These are phyloP conservation scores for Urosaurus nigricauda DNA, from an alignment of 2,797 vertebrate genomes.

Conservation along the genomic window DNA sequence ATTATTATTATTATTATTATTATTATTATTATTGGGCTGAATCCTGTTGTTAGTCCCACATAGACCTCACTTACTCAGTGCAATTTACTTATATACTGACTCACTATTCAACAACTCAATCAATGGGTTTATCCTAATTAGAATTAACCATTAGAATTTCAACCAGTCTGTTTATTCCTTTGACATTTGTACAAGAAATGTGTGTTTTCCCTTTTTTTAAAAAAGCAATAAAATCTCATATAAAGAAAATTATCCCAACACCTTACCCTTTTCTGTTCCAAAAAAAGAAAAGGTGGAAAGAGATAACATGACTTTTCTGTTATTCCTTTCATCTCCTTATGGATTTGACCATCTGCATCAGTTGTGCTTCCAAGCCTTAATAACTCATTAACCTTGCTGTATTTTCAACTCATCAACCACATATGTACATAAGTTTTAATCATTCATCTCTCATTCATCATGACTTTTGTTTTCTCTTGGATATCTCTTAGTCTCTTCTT, in stretches of 20 bases:
- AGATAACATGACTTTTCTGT: neutral
- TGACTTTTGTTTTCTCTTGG: slow-evolving; percentile 4
- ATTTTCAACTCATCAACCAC: slow-evolving; percentile 16
- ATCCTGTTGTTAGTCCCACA: too few species aligned
- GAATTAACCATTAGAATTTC: too few species aligned
- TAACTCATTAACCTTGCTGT: slow-evolving; percentile 21
- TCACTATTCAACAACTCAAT: too few species aligned
- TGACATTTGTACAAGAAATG: neutral
- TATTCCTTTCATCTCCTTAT: slow-evolving; percentile 16
- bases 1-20: too few species aligned
- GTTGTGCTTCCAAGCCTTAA: slow-evolving; percentile 12
- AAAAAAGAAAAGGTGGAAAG: neutral
- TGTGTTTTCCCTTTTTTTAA: neutral
- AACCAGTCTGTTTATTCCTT: neutral
- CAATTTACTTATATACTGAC: too few species aligned
- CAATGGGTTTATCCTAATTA: too few species aligned
- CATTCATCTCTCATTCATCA: neutral
- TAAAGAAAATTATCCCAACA: neutral
- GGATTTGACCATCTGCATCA: slow-evolving; percentile 17
- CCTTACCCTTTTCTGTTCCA: neutral
- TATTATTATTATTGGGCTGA: too few species aligned
- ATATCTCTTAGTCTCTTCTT: neutral
- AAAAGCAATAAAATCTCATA: neutral
- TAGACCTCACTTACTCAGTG: too few species aligned
- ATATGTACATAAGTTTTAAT: slow-evolving; percentile 3